phyloP scores from a whole-genome alignment of 2,113 vertebrate genomes.

The Acinonyx jubatus region DNA sequence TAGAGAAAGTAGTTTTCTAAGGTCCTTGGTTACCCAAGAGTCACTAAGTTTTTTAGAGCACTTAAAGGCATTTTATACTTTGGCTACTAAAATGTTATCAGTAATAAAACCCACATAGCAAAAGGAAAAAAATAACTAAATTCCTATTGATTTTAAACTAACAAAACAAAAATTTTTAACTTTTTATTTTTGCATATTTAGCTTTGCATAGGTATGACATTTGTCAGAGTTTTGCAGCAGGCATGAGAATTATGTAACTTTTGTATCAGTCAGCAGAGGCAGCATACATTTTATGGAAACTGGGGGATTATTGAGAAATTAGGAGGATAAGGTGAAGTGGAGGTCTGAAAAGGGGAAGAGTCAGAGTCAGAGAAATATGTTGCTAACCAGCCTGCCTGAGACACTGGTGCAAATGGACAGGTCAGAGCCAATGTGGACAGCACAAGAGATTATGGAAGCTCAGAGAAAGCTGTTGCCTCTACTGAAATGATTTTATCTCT shows the following conservation, averaged over 20 bases:
- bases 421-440: neutral
- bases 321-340: neutral
- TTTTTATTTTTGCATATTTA: neutral
- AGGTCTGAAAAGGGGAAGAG: neutral
- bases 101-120: neutral
- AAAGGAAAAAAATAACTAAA: neutral
- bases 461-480: neutral
- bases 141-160: neutral
- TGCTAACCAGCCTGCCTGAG: neutral
- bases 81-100: neutral
- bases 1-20: neutral
- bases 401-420: rapidly evolving
- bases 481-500: neutral
- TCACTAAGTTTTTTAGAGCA: neutral
- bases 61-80: neutral
- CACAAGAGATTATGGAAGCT: neutral
- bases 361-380: neutral
- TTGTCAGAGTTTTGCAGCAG: neutral
- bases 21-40: neutral
- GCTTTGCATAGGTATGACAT: neutral
- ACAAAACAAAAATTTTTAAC: neutral
- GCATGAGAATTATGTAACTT: neutral
- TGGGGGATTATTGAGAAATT: neutral
- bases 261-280: neutral
- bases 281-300: neutral